Evolutionary conservation across 2,113 vertebrate species (phyloP), one percentile per base, ranked within the genome.

Genomic region (Chroicocephalus ridibundus): DNA sequence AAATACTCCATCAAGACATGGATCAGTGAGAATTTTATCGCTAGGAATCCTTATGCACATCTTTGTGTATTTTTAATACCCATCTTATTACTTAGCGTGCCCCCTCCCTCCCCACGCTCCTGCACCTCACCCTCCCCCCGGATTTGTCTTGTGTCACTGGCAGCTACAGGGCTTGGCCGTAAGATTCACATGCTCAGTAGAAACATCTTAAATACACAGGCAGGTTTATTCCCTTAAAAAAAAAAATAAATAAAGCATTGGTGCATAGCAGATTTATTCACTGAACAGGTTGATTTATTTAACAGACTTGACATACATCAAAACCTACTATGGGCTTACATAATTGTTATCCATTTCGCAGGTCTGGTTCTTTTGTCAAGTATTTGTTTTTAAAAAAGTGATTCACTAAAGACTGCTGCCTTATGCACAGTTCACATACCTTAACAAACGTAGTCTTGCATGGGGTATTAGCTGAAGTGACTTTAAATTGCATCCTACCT

Each of bases 221-320:
- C 87, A 78, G 82, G 80, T 75, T 94, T 83, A 60, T 71, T 61
- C 80, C 68, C 77, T 79, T 49, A 49, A 60, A 46, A 14, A 46
- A 14, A 44, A 66, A 25, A 68, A 46, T 44, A 90, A 92, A 36
- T 36, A 95, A 96, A 94, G 95, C 96, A 87, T 8, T 84, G 94
- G 96, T 97, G 97, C 97, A 96, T 95, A 47, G 89, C 97, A 97
- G 97, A 98, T 97, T 97, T 96, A 97, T 97, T 97, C 97, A 97
- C 83, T 96, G 96, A 97, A 92, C 97, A 97, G 97, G 96, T 91
- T 98, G 97, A 98, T 97, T 98, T 97, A 98, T 96, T 98, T 97
- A 98, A 94, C 87, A 95, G 96, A 96, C 94, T 95, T 96, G 97
- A 97, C 86, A 93, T 87, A 87, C 95, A 96, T 97, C 97, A 98